Conservation (phyloP, 2,113 vertebrate species). For the Seriola rivoliana region DNA sequence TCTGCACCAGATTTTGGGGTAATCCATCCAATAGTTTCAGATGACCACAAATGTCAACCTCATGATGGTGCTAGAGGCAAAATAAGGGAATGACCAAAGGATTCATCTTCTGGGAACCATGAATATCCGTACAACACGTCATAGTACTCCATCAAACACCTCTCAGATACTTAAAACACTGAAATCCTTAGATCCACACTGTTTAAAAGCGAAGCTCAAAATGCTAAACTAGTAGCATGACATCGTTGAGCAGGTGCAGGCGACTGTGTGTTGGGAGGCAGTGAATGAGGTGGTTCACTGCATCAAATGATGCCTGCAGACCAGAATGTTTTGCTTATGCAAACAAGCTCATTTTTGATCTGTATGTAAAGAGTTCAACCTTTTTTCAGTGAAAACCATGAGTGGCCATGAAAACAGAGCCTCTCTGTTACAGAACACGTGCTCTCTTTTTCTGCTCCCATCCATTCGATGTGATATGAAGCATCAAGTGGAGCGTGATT, state of each 20-base stretch:
- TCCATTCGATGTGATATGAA: constrained; percentile 4
- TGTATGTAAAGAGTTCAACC: background rate
- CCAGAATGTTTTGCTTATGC: background rate
- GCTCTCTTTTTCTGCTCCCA: background rate
- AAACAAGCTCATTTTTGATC: background rate
- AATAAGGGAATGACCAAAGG: no score
- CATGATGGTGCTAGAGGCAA: no score
- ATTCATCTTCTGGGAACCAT: no score
- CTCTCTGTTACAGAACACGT: background rate
- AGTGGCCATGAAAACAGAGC: background rate
- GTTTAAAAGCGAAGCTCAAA: background rate
- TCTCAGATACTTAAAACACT: no score
- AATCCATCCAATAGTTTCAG: background rate
- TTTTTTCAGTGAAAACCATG: background rate
- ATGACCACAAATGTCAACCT: background rate
- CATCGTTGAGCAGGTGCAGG: background rate
- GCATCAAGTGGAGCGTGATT: background rate
- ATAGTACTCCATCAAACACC: no score
- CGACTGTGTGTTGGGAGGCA: background rate
- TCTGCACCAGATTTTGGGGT: background rate
- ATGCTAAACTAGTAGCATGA: background rate
- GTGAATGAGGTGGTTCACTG: background rate
- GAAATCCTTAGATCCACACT: no score
- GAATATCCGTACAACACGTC: no score
- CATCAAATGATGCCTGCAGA: background rate